Conservation (phyloP, 2,888 invertebrate species). For the Cylloceria caligata region DNA sequence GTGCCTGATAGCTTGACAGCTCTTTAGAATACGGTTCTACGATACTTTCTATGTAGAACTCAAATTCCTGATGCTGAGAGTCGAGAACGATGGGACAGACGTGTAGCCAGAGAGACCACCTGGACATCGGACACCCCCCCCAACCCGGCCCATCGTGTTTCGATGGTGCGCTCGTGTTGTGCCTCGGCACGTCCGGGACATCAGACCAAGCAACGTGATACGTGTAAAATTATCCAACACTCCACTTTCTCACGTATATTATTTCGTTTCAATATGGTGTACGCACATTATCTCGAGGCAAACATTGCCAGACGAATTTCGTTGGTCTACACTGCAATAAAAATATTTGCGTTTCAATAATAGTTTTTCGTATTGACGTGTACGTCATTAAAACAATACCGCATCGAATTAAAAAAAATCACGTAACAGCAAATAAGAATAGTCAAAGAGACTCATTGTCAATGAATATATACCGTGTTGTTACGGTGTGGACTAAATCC, state of each 20-base stretch:
- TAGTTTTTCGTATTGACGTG: not conserved
- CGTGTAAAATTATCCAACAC: conserved; percentile 60
- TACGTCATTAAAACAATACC: not conserved
- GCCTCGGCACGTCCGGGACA: conserved; percentile 48
- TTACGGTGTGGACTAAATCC: not conserved
- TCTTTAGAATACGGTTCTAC: conserved; percentile 36
- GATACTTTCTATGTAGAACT: conserved; percentile 52
- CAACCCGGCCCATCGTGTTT: conserved; percentile 51
- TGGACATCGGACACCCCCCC: conserved; percentile 61
- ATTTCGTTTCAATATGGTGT: conserved; percentile 40
- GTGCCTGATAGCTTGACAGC: conserved; percentile 48
- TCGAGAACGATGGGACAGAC: conserved; percentile 5
- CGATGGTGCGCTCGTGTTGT: conserved; percentile 42
- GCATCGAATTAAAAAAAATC: not conserved
- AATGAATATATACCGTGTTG: not conserved
- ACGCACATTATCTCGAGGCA: not conserved
- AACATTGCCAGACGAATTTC: conserved; percentile 2
- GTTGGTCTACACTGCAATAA: not conserved
- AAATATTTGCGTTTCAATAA: not conserved
- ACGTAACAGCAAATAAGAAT: not conserved
- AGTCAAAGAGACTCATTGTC: not conserved
- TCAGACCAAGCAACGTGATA: conserved; percentile 60
- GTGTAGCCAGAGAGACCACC: conserved; percentile 54
- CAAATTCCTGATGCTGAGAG: conserved; percentile 43
- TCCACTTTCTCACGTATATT: conserved; percentile 65